Base-by-base conservation (phyloP, 2,888 invertebrate species). In the Melipona bicolor region DNA sequence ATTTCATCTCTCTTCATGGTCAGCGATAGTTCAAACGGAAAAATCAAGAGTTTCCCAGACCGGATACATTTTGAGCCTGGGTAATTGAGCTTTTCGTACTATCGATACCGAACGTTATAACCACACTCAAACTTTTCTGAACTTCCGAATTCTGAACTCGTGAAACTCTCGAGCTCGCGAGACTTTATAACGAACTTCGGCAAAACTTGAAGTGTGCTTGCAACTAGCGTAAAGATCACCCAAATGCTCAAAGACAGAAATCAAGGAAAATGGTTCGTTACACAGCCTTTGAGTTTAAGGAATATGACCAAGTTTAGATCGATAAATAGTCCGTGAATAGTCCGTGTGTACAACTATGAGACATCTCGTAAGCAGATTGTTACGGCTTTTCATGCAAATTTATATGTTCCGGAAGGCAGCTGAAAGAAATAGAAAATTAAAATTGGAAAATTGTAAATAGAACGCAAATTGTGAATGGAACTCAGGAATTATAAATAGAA, bases 181-280 rank as follows among this genome's bases (percentile, higher is more conserved):
- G 61, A 72, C 72, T 61, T 72, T 62, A 49, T 62, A 50, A 62
- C 72, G 61, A 73, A 62, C 72, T 73, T 73, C n/a, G 17, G 27
- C 27, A 27, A 73, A 73, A 62, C 61, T 73, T 5, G 49, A 4
- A 27, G 49, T 5, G 27, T 3, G 17, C 32, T 62, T 32, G 72
- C 27, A 62, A 50, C 50, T n/a, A 62, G 6, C 62, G 27, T 0
- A 62, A 62, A 49, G 72, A 73, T 73, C 61, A 50, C 15, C 50
- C 27, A 50, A 62, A 73, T 32, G 61, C 36, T 56, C 56, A 72
- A 72, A 72, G 59, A 72, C 72, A 62, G 62, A 21, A 64, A 61
- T 73, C 50, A 73, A 73, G 27, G 62, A 32, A 27, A 73, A 62
- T 62, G 72, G 17, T 73, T 62, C 72, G 62, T 62, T 73, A 73